These are phyloP conservation scores for Anguilla pacifica DNA, from an alignment of 2,797 vertebrate genomes.

Conservation along the genomic window DNA sequence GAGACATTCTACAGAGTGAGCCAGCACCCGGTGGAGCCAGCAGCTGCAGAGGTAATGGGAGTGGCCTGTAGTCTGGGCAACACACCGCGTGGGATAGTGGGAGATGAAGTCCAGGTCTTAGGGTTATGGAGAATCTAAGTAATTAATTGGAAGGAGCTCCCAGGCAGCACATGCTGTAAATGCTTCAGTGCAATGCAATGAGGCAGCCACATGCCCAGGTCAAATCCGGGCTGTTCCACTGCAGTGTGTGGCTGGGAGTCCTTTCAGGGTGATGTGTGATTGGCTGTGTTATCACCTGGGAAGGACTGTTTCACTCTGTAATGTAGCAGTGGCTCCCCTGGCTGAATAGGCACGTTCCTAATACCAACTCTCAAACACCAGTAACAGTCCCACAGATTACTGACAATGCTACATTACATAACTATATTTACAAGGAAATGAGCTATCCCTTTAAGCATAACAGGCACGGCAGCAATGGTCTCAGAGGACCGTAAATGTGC, in stretches of 20 bases:
- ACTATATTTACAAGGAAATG: not conserved
- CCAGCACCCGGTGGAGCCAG: slow-evolving; percentile 52
- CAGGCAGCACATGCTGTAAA: not conserved
- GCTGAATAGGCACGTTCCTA: not conserved
- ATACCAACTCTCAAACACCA: too few species aligned
- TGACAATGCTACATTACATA: not conserved
- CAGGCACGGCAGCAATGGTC: not conserved
- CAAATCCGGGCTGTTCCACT: not conserved
- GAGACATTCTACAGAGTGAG: slow-evolving; percentile 55
- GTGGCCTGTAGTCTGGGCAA: not conserved
- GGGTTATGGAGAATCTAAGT: not conserved
- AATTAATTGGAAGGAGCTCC: not conserved
- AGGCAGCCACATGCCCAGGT: not conserved
- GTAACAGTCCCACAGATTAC: not conserved
- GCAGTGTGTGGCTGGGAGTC: not conserved
- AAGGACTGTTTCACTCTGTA: not conserved
- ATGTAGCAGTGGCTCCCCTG: not conserved
- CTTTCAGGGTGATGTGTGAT: not conserved
- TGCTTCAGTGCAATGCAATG: not conserved
- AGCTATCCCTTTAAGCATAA: not conserved
- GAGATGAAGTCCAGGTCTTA: not conserved
- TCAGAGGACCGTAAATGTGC: not conserved
- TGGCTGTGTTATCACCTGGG: not conserved
- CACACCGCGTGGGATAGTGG: not conserved
- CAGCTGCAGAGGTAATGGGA: slow-evolving; percentile 31